Percentiles rank a stretch among this genome's conserved stretches.
These are phyloP conservation scores for Schizotus pectinicornis DNA, from an alignment of 2,888 invertebrate species.

Conservation along the genomic window DNA sequence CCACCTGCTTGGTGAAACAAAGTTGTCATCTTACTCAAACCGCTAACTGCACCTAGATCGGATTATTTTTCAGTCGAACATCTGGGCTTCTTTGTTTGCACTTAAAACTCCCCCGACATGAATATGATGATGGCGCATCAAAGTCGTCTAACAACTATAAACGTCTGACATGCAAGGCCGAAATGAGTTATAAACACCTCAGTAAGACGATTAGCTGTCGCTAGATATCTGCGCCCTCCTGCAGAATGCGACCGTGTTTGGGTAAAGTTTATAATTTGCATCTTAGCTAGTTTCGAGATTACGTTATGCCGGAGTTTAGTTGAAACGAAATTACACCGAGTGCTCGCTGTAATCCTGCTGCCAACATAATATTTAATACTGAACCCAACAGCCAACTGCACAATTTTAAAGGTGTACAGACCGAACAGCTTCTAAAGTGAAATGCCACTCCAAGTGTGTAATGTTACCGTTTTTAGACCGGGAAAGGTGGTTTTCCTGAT, in stretches of 20 bases:
- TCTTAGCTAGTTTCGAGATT: conserved; percentile 15
- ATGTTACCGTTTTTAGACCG: too few relatives aligned
- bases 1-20: too few relatives aligned
- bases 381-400: conserved; percentile 5
- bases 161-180: background rate
- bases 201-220: conserved; percentile 1
- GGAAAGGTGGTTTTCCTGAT: too few relatives aligned
- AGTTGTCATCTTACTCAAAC: too few relatives aligned
- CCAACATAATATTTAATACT: conserved; percentile 8
- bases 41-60: too few relatives aligned
- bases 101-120: too few relatives aligned
- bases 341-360: conserved; percentile 17
- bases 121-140: background rate
- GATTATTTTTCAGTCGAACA: too few relatives aligned
- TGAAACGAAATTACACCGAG: conserved; percentile 15
- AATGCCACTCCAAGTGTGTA: too few relatives aligned
- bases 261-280: conserved; percentile 23
- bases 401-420: conserved; percentile 1
- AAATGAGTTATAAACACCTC: conserved; percentile 1
- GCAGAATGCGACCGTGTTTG: conserved; percentile 13
- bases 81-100: too few relatives aligned
- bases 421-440: background rate
- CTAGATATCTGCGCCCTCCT: conserved; percentile 4
- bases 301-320: conserved; percentile 12
- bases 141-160: conserved; percentile 5